Evolutionary conservation across 2,113 vertebrate genomes (phyloP), one percentile per base, ranked within the genome.

Genomic region (Mirounga angustirostris): DNA sequence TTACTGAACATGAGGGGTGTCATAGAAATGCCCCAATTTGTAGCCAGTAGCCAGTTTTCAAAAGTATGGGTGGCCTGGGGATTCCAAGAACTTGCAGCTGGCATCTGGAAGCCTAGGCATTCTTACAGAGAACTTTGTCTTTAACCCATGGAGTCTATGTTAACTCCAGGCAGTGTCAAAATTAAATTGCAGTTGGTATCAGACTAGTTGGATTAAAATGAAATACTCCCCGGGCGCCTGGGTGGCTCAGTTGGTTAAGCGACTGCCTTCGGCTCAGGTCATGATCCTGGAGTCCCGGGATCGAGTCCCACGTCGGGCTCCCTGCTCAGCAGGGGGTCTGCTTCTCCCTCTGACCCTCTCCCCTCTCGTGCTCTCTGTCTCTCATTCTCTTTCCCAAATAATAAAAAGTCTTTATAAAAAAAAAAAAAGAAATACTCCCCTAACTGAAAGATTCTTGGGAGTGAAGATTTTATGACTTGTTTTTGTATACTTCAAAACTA

Each of bases 401-500:
- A 36, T 36, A 36, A 36, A 36, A 36, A 36, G 36, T 36, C 36
- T 36, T 36, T 36, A 36, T 36, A 36, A 36, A 36, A 36, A 36
- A 36, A 36, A 36, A 85, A 56, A 91, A 83, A 16, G 10, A 5
- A 82, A 71, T 43, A 84, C 1, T 67, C 50, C 15, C 5, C 54
- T 84, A 87, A 94, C 2, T 87, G 19, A 82, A 84, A 95, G 28
- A 78, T 71, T 50, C 54, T 33, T 86, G 33, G 65, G 65, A 82
- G 46, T 79, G 19, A 90, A 92, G 15, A 61, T 80, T 67, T 69
- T 89, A 54, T 22, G 67, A 85, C 4, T 50, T 89, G 18, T 50
- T 96, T 93, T 50, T 58, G 11, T 91, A 76, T 18, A 84, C 21
- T 94, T 89, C 56, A 90, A 96, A 96, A 87, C 54, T 96, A 92